These are phyloP conservation scores for Musca domestica DNA, from an alignment of 1,140 invertebrate species.

Conservation along the genomic window DNA sequence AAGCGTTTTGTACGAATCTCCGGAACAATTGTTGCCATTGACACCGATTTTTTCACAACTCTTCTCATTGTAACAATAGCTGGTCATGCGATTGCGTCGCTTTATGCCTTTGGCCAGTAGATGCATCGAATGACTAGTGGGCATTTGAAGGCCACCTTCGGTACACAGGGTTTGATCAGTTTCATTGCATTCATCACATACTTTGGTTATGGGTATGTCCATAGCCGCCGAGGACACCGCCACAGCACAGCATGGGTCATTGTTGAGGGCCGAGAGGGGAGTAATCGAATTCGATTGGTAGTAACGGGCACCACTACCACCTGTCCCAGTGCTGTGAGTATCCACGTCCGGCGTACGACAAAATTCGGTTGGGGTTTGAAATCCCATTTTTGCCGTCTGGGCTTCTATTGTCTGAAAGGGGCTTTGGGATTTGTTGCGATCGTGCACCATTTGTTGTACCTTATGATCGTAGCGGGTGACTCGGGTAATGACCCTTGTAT, in stretches of 20 bases:
- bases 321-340: neutral
- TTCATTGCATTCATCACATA: slow-evolving; percentile 52
- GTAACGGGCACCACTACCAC: neutral
- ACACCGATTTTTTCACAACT: slow-evolving; percentile 25
- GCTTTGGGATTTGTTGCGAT: slow-evolving; percentile 29
- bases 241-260: neutral
- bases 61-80: slow-evolving; percentile 43
- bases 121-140: slow-evolving; percentile 60
- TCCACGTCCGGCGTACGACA: slow-evolving; percentile 23
- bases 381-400: slow-evolving; percentile 16
- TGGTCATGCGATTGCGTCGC: slow-evolving; percentile 49
- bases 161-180: slow-evolving; percentile 57
- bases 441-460: slow-evolving; percentile 38
- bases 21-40: neutral
- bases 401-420: slow-evolving; percentile 27
- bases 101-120: slow-evolving; percentile 65
- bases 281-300: slow-evolving; percentile 10
- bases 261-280: slow-evolving; percentile 5
- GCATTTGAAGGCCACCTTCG: slow-evolving; percentile 63
- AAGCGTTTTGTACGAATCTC: neutral
- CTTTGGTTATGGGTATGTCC: slow-evolving; percentile 24
- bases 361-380: slow-evolving; percentile 19
- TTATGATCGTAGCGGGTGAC: slow-evolving; percentile 32
- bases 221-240: neutral
- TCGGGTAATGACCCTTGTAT: slow-evolving; percentile 22